A percentile compares a stretch with the other conserved stretches of the same genome.
phyloP scores from a whole-genome alignment of 2,888 invertebrate species.

The Prosopocoilus inquinatus region DNA sequence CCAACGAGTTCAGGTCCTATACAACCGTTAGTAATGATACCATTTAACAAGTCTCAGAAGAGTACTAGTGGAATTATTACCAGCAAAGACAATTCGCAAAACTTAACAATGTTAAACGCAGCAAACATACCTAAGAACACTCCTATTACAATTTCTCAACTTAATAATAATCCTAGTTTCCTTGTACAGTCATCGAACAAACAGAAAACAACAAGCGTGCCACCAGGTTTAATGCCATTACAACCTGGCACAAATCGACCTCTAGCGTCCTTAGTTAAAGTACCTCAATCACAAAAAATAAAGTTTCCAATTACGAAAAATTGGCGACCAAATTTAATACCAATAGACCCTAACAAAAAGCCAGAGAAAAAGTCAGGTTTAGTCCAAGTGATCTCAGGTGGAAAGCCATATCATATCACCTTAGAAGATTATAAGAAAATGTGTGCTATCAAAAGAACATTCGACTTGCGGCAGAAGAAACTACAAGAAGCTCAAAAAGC shows the following conservation, averaged over 20 bases:
- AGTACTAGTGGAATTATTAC: conserved; percentile 38
- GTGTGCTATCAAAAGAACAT: conserved; percentile 68
- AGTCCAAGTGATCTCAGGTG: conserved; percentile 73
- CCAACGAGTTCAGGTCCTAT: conserved; percentile 40
- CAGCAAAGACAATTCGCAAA: conserved; percentile 28
- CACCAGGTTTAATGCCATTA: conserved; percentile 47
- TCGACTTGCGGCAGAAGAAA: conserved; percentile 52
- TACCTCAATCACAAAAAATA: conserved; percentile 47
- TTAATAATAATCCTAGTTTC: conserved; percentile 16
- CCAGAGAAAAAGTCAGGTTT: conserved; percentile 54
- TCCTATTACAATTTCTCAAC: conserved; percentile 44
- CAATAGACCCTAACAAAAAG: conserved; percentile 53
- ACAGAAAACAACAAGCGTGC: conserved; percentile 31
- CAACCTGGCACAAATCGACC: conserved; percentile 42
- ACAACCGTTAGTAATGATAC: conserved; percentile 44
- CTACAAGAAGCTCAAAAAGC: conserved; percentile 57
- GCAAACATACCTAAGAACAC: conserved; percentile 46
- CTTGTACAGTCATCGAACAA: conserved; percentile 19
- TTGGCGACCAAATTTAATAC: conserved; percentile 71
- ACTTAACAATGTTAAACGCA: conserved; percentile 32
- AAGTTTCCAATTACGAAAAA: conserved; percentile 60
- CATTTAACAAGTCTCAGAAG: conserved; percentile 40
- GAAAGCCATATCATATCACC: conserved; percentile 77
- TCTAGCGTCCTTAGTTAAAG: conserved; percentile 35
- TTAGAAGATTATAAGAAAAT: conserved; percentile 78